Evolutionary conservation across 2,113 vertebrate genomes (phyloP), one percentile per base, ranked within the genome.

Genomic region (Prolemur simus): DNA sequence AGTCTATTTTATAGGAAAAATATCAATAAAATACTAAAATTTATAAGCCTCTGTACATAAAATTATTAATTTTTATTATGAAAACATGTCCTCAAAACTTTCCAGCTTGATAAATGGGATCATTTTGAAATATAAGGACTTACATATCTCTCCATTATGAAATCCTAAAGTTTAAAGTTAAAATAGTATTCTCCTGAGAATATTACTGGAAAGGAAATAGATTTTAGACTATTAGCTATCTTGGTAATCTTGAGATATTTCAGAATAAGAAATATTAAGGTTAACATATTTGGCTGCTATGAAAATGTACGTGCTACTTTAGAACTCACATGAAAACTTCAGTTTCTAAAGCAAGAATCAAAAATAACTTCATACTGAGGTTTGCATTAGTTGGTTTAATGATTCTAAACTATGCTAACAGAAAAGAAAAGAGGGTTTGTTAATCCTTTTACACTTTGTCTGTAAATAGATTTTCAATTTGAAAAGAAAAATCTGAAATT

Each of bases 211-310:
- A 83, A 94, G 5, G 47, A 86, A 96, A 94, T 96, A 3, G 23
- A 17, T 81, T 92, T 94, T 66, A 81, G 23, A 47, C 74, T 39
- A 81, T 87, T 89, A 93, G 5, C 18, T 77, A 29, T 63, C 10
- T 68, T 95, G 12, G 49, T 96, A 81, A 89, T 97, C 49, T 87
- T 83, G 29, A 23, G n/a, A 89, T 95, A 88, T 85, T 84, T 56
- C 13, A 64, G 94, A 74, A 60, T 21, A 95, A 96, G 34, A 77
- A 81, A 83, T 32, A 23, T 45, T 66, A 52, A 39, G 73, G 27
- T 83, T 89, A 32, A 68, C 45, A 23, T 17, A 32, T 63, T 94
- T 49, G 77, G 27, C 68, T 18, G 29, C 12, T 56, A 27, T 73
- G n/a, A 64, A 47, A 94, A 91, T 37, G 0, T 54, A 11, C 32